Evolutionary conservation across 2,888 invertebrate species (phyloP).

Genomic region (Timema podura): DNA sequence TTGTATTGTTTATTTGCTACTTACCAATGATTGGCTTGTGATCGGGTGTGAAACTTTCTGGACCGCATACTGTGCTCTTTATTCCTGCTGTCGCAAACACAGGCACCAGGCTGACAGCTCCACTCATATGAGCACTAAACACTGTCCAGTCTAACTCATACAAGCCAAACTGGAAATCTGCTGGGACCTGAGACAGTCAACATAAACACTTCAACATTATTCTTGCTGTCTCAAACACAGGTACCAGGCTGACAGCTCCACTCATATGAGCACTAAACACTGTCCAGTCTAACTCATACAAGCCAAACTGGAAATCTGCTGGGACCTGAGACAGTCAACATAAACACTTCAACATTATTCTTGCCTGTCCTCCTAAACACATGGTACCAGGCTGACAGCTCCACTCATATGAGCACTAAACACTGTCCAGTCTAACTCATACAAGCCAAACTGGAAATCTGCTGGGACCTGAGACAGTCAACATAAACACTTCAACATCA

Average conservation of each 20-base stretch:
- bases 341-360: conserved; percentile 55
- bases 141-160: conserved; percentile 86
- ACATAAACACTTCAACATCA: conserved; percentile 51
- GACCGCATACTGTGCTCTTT: conserved; percentile 83
- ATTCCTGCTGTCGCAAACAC: conserved; percentile 69
- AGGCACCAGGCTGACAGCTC: conserved; percentile 71
- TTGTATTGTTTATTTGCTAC: conserved; percentile 10
- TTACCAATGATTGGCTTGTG: conserved; percentile 80
- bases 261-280: conserved; percentile 72
- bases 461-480: conserved; percentile 54
- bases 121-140: conserved; percentile 68
- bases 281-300: conserved; percentile 85
- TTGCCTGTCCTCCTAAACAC: conserved; percentile 68
- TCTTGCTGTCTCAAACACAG: conserved; percentile 67
- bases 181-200: conserved; percentile 52
- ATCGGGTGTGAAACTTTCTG: conserved; percentile 90
- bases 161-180: conserved; percentile 75
- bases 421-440: conserved; percentile 81
- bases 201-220: conserved; percentile 51
- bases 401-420: conserved; percentile 68
- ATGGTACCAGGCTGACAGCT: conserved; percentile 71
- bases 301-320: conserved; percentile 72
- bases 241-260: conserved; percentile 67
- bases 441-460: conserved; percentile 78
- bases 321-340: conserved; percentile 51